Evolutionary conservation across 2,888 invertebrate species (phyloP).

Genomic region (Gortyna flavago): DNA sequence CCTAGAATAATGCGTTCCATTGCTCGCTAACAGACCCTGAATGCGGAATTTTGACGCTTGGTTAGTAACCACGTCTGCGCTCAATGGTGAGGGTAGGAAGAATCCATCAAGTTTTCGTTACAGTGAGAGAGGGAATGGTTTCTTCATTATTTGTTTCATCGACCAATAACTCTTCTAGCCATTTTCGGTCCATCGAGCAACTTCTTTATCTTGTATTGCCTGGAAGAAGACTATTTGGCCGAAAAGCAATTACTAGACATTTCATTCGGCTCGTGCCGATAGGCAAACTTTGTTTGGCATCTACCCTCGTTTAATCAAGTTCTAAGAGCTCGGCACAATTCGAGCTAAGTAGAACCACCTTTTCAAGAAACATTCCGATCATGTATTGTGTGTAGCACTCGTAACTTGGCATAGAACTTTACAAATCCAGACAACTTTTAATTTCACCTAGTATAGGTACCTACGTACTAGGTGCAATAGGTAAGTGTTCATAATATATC

Average conservation of each 20-base stretch:
- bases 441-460: not conserved
- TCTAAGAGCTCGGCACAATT: not conserved
- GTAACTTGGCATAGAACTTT: not conserved
- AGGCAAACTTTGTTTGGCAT: not conserved
- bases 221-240: not conserved
- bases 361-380: not conserved
- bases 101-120: not conserved
- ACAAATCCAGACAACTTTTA: not conserved
- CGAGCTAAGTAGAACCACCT: not conserved
- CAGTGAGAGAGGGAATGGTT: not conserved
- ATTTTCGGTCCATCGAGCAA: not conserved
- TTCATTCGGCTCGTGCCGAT: not conserved
- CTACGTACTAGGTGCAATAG: too few species aligned
- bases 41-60: not conserved
- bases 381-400: not conserved
- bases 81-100: not conserved
- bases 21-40: not conserved
- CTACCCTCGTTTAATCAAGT: not conserved
- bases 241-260: not conserved
- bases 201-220: not conserved
- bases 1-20: not conserved
- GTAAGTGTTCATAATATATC: not conserved
- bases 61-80: not conserved
- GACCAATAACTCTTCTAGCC: not conserved
- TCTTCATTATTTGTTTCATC: not conserved